Evolutionary conservation across 2,888 invertebrate genomes (phyloP).

Genomic region (Megaustenia siamemsis): DNA sequence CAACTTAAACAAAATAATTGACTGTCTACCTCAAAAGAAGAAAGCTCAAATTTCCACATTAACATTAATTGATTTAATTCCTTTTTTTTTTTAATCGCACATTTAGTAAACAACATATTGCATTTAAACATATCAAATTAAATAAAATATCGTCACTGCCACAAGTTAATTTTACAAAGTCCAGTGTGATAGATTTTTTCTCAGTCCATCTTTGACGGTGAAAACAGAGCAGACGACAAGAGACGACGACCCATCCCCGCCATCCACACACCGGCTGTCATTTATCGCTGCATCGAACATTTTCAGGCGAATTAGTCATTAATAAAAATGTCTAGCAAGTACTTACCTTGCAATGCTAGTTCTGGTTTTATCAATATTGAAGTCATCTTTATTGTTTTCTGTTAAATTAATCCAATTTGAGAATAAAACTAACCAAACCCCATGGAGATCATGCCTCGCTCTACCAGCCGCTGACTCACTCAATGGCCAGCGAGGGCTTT

Average conservation of each 20-base stretch:
- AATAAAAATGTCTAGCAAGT: background rate
- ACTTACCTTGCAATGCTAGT: slow-evolving; percentile 64
- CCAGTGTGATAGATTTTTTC: no score
- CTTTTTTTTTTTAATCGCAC: no score
- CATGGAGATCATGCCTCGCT: background rate
- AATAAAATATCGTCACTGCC: background rate
- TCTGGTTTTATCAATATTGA: slow-evolving; percentile 60
- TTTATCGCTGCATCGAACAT: background rate
- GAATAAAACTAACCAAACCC: background rate
- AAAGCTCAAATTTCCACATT: no score
- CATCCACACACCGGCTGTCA: background rate
- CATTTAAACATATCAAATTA: background rate
- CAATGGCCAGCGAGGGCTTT: slow-evolving; percentile 10
- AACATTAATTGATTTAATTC: no score
- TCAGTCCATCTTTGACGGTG: background rate
- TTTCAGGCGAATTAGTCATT: background rate
- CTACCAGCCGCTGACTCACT: slow-evolving; percentile 36
- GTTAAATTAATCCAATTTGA: slow-evolving; percentile 7
- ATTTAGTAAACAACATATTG: no score
- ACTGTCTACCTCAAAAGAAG: no score
- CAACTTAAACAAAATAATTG: no score
- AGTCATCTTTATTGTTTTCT: slow-evolving; percentile 56
- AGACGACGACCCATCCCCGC: background rate
- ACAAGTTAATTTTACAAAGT: no score
- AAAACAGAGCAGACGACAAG: slow-evolving; percentile 23